Evolutionary conservation across 2,888 invertebrate genomes (phyloP).

Genomic region (Carpatolechia fugitivella): DNA sequence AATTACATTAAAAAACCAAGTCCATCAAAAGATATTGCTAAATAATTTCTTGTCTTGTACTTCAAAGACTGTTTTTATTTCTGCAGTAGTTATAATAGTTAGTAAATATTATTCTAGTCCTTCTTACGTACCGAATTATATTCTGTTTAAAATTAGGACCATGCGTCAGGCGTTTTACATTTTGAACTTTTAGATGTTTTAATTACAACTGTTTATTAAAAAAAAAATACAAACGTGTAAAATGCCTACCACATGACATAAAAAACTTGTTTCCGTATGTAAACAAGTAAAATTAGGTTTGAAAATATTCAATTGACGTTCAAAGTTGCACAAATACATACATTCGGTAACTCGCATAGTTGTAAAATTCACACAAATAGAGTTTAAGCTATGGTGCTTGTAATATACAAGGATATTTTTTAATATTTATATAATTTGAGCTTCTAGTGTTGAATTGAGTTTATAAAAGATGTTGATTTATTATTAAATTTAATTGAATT

Average conservation of each 20-base stretch:
- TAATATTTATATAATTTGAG: conserved; percentile 5
- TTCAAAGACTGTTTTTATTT: background rate
- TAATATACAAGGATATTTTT: conserved; percentile 5
- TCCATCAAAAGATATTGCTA: background rate
- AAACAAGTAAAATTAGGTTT: background rate
- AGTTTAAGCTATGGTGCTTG: conserved; percentile 16
- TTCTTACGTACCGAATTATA: background rate
- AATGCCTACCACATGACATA: background rate
- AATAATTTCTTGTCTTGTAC: background rate
- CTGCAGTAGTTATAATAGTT: background rate
- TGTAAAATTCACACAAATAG: conserved; percentile 7
- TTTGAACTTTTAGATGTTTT: background rate
- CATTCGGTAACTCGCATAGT: background rate
- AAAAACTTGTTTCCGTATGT: background rate
- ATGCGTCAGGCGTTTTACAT: background rate
- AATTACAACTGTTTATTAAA: too few relatives aligned
- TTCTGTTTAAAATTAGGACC: background rate
- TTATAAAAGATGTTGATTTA: conserved; percentile 13
- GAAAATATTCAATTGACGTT: background rate
- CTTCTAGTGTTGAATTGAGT: conserved; percentile 10
- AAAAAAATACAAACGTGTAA: too few relatives aligned
- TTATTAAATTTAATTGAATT: conserved; percentile 17
- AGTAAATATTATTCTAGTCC: background rate
- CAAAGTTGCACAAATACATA: conserved; percentile 11
- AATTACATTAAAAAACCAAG: too few relatives aligned